A percentile compares a stretch with the other conserved stretches of the same genome.
Evolutionary conservation across 2,888 invertebrate genomes (phyloP).

Genomic region (Chrysina gloriosa): DNA sequence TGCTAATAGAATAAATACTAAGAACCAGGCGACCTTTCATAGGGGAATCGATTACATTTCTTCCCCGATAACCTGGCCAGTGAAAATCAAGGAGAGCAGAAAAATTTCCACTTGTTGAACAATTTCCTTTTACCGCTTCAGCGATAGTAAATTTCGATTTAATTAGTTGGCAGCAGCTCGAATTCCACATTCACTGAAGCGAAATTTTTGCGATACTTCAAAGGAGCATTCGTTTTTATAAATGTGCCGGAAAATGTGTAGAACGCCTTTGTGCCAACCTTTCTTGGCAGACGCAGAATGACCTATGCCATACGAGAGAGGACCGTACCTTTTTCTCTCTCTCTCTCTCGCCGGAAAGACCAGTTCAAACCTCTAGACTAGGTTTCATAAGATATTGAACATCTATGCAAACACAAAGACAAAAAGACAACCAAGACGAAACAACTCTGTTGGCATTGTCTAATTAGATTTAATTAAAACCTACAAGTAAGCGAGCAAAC

Average conservation of each 20-base stretch:
- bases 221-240: too few relatives aligned
- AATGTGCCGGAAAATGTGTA: neutral
- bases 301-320: too few relatives aligned
- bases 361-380: too few relatives aligned
- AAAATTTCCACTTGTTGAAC: slow-evolving; percentile 9
- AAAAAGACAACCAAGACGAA: too few relatives aligned
- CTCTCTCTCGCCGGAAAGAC: too few relatives aligned
- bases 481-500: too few relatives aligned
- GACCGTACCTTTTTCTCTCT: too few relatives aligned
- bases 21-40: neutral
- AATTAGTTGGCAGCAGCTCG: neutral
- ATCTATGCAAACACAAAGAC: too few relatives aligned
- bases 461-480: too few relatives aligned
- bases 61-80: neutral
- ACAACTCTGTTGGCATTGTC: too few relatives aligned
- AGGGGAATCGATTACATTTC: neutral
- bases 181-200: neutral
- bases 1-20: neutral
- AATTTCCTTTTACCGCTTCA: neutral
- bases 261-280: neutral
- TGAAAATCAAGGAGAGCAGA: neutral
- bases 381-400: too few relatives aligned
- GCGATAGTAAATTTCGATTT: neutral
- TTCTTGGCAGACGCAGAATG: too few relatives aligned
- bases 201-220: neutral